A percentile compares a stretch with the other conserved stretches of the same genome.
Conservation (phyloP, 2,888 invertebrate genomes). For the Pristionchus exspectatus region DNA sequence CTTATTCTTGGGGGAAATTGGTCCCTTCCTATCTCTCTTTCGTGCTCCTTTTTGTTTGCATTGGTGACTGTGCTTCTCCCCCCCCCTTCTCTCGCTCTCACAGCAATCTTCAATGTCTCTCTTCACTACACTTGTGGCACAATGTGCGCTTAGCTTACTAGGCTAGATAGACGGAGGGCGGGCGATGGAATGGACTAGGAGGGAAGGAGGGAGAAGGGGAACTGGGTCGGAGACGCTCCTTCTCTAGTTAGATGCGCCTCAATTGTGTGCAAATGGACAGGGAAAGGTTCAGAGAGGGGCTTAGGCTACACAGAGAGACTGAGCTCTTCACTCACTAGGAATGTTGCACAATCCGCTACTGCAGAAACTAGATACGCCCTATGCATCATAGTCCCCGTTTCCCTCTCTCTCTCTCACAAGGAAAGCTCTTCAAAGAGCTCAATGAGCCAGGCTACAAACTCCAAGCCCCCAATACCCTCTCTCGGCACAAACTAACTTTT, state of each 20-base stretch:
- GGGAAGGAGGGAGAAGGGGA: neutral
- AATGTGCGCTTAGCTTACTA: neutral
- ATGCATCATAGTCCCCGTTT: neutral
- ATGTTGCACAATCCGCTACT: constrained; percentile 19
- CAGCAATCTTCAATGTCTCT: constrained; percentile 10
- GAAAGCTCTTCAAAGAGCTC: constrained; percentile 19
- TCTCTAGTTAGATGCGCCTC: neutral
- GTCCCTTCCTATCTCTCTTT: constrained; percentile 19
- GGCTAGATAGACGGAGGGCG: neutral
- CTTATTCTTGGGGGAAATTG: neutral
- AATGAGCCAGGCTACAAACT: constrained; percentile 20
- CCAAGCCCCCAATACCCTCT: neutral
- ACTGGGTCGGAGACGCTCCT: neutral
- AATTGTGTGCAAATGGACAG: neutral
- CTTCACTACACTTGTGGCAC: neutral
- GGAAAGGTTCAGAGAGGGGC: neutral
- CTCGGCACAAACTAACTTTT: neutral
- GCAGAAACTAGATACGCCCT: constrained; percentile 20
- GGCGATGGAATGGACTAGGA: no score
- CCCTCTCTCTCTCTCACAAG: constrained; percentile 29
- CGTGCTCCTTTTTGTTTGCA: constrained; percentile 9
- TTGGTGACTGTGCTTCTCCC: constrained; percentile 19
- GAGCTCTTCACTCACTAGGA: neutral
- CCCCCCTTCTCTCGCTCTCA: neutral
- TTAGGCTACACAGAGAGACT: neutral